Evolutionary conservation across 2,797 vertebrate genomes (phyloP).

Genomic region (Varecia variegata): DNA sequence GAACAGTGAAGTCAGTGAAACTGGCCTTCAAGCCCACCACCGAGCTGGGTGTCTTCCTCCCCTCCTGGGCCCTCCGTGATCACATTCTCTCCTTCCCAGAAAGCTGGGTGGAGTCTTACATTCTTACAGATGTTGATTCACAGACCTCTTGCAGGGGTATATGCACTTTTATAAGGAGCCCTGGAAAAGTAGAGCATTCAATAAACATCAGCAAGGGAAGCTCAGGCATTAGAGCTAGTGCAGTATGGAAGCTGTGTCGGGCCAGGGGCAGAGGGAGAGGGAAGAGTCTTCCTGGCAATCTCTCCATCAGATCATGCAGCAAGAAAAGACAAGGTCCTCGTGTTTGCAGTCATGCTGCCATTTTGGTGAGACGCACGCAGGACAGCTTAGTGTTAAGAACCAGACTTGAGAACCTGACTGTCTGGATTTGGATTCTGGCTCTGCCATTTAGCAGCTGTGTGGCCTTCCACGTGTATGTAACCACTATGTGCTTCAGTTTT

Average conservation of each 20-base stretch:
- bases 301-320: neutral
- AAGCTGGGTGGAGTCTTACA: neutral
- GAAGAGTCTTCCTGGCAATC: neutral
- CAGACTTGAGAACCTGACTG: accelerated
- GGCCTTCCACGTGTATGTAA: neutral
- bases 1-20: neutral
- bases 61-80: too few species aligned
- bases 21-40: neutral
- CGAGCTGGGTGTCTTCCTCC: neutral
- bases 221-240: neutral
- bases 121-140: too few species aligned
- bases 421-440: neutral
- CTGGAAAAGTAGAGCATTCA: neutral
- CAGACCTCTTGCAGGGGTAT: neutral
- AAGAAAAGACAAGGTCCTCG: neutral
- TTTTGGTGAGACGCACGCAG: neutral
- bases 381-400: neutral
- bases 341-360: neutral
- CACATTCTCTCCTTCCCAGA: neutral
- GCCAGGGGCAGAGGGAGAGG: accelerated
- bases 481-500: neutral
- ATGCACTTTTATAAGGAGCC: neutral
- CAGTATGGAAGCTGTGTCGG: neutral
- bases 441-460: neutral
- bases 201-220: neutral